A percentile compares a stretch with the other conserved stretches of the same genome.
These are phyloP conservation scores for Zaprionus ghesquierei DNA, from an alignment of 1,140 invertebrate species.

Conservation along the genomic window DNA sequence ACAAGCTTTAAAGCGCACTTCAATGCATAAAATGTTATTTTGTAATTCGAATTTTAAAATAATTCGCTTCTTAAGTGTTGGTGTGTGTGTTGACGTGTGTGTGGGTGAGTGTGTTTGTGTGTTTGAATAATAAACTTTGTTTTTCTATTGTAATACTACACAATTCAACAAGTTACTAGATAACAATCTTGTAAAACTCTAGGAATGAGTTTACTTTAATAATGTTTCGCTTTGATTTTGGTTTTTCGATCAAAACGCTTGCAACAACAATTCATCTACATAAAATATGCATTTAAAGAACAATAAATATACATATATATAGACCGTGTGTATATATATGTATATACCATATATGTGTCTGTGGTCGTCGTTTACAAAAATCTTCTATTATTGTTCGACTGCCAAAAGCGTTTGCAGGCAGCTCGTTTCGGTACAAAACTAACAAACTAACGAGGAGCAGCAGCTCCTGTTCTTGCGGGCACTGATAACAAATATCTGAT, in stretches of 20 bases:
- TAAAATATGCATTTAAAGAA: slow-evolving; percentile 59
- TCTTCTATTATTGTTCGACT: slow-evolving; percentile 59
- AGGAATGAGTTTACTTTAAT: slow-evolving; percentile 31
- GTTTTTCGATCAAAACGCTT: slow-evolving; percentile 62
- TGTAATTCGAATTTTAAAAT: slow-evolving; percentile 27
- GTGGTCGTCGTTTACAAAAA: slow-evolving; percentile 19
- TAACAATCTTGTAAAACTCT: slow-evolving; percentile 64
- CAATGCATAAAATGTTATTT: slow-evolving; percentile 48
- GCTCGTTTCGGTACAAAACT: slow-evolving; percentile 53
- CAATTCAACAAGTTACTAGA: slow-evolving; percentile 75
- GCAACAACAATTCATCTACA: slow-evolving; percentile 71
- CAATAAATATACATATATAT: slow-evolving; percentile 3
- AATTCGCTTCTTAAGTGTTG: background rate
- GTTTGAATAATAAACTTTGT: slow-evolving; percentile 54
- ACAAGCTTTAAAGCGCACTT: slow-evolving; percentile 78
- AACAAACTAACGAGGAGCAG: slow-evolving; percentile 44
- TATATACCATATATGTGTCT: background rate
- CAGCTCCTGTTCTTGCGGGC: slow-evolving; percentile 5
- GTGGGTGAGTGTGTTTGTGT: slow-evolving; percentile 27
- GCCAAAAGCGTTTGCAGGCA: slow-evolving; percentile 28
- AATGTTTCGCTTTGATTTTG: slow-evolving; percentile 25
- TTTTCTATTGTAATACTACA: slow-evolving; percentile 62
- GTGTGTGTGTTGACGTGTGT: slow-evolving; percentile 22
- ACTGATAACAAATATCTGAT: slow-evolving; percentile 54
- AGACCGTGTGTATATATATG: slow-evolving; percentile 2